Evolutionary conservation across 1,140 invertebrate species (phyloP).

Genomic region (Drosophila watanabei): DNA sequence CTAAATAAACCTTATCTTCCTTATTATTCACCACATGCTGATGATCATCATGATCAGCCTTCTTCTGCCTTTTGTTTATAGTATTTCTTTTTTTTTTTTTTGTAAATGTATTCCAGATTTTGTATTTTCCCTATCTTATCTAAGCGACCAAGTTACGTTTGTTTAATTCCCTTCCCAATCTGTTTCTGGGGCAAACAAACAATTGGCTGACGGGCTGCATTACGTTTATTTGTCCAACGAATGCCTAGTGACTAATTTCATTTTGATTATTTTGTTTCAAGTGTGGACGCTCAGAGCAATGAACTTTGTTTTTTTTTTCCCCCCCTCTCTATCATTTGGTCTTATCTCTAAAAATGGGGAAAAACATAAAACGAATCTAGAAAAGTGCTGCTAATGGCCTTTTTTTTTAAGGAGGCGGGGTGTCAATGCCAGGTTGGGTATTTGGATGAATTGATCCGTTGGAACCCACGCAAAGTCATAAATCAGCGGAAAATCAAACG

Average conservation of each 20-base stretch:
- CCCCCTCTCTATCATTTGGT: too few relatives aligned
- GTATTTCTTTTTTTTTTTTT: not conserved
- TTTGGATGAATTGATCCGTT: constrained; percentile 26
- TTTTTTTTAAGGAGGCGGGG: constrained; percentile 14
- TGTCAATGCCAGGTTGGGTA: constrained; percentile 19
- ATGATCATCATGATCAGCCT: constrained; percentile 2
- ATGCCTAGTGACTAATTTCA: constrained; percentile 48
- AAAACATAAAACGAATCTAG: constrained; percentile 26
- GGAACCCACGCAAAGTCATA: constrained; percentile 36
- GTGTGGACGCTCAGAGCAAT: constrained; percentile 30
- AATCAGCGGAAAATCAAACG: constrained; percentile 43
- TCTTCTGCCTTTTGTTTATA: not conserved
- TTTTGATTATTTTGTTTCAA: constrained; percentile 51
- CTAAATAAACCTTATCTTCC: constrained; percentile 1
- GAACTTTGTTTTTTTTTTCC: constrained; percentile 28
- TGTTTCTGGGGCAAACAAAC: constrained; percentile 36
- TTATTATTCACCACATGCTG: not conserved
- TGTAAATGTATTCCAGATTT: constrained; percentile 15
- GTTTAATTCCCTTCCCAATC: constrained; percentile 24
- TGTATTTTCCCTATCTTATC: constrained; percentile 28
- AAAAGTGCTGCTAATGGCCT: constrained; percentile 47
- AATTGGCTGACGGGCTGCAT: constrained; percentile 28
- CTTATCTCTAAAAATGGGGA: constrained; percentile 28
- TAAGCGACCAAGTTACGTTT: constrained; percentile 13
- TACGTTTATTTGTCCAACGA: constrained; percentile 42